Percentiles rank a stretch among this genome's conserved stretches.
phyloP scores from a whole-genome alignment of 2,888 invertebrate species.

The Melitaea athalia region DNA sequence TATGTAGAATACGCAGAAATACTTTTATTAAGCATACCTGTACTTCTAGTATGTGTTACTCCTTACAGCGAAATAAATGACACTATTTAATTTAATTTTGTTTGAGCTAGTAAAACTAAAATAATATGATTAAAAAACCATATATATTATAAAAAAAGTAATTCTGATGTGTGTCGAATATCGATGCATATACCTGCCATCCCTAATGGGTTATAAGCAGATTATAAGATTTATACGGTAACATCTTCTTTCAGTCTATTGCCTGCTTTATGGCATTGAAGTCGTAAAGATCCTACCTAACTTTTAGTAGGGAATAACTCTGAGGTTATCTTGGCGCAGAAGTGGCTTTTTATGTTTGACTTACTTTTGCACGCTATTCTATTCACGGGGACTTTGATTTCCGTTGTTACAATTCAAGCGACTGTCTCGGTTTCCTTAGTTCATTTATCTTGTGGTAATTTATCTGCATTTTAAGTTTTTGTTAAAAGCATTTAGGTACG shows the following conservation, averaged over 20 bases:
- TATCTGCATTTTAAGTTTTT: background rate
- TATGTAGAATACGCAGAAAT: too few relatives aligned
- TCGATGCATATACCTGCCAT: background rate
- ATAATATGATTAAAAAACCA: too few relatives aligned
- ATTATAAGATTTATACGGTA: constrained; percentile 26
- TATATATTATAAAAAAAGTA: background rate
- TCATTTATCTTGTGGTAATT: background rate
- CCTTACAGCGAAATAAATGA: too few relatives aligned
- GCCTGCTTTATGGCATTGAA: constrained; percentile 15
- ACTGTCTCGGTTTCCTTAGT: background rate
- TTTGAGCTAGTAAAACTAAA: too few relatives aligned
- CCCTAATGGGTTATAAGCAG: constrained; percentile 19
- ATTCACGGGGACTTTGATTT: constrained; percentile 4
- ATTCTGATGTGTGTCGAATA: background rate
- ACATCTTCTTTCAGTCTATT: constrained; percentile 17
- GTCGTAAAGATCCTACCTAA: constrained; percentile 20
- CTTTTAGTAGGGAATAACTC: constrained; percentile 15
- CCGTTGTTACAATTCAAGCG: background rate
- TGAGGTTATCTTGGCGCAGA: constrained; percentile 10
- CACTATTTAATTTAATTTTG: too few relatives aligned
- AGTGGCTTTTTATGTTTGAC: constrained; percentile 11
- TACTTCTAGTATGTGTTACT: too few relatives aligned
- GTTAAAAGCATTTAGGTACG: background rate
- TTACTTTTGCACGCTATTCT: constrained; percentile 1
- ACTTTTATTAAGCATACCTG: too few relatives aligned